These are phyloP conservation scores for Caradrina clavipalpis DNA, from an alignment of 2,888 invertebrate species.

Conservation along the genomic window DNA sequence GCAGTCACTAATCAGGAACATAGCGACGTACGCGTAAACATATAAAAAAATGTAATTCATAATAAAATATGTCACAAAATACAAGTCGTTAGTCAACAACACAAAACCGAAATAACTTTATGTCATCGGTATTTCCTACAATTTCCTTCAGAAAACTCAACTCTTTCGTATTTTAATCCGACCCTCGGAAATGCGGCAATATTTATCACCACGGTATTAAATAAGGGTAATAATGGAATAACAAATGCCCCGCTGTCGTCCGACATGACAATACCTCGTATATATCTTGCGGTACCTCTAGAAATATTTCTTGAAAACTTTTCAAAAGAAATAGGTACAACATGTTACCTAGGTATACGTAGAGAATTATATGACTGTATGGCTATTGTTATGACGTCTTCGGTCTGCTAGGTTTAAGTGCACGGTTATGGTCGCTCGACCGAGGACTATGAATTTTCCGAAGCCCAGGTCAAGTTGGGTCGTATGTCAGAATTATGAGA, in stretches of 20 bases:
- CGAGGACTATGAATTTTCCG: constrained; percentile 47
- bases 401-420: constrained; percentile 53
- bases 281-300: constrained; percentile 49
- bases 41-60: neutral
- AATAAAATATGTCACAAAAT: neutral
- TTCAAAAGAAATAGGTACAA: constrained; percentile 48
- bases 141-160: constrained; percentile 71
- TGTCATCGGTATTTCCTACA: constrained; percentile 61
- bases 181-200: constrained; percentile 71
- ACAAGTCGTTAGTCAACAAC: constrained; percentile 27
- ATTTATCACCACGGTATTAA: constrained; percentile 84
- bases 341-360: constrained; percentile 32
- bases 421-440: constrained; percentile 34
- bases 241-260: constrained; percentile 80
- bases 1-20: neutral
- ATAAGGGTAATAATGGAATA: constrained; percentile 86
- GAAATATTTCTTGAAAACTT: constrained; percentile 55
- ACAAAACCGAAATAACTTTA: constrained; percentile 47
- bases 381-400: constrained; percentile 54
- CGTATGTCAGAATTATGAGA: constrained; percentile 50
- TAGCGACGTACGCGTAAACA: neutral
- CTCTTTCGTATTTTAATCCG: constrained; percentile 81
- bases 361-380: constrained; percentile 38
- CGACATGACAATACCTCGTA: constrained; percentile 72
- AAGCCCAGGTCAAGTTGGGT: constrained; percentile 50